A percentile compares a stretch with the other conserved stretches of the same genome.
Conservation (phyloP, 2,797 vertebrate species). For the Chelonia mydas region DNA sequence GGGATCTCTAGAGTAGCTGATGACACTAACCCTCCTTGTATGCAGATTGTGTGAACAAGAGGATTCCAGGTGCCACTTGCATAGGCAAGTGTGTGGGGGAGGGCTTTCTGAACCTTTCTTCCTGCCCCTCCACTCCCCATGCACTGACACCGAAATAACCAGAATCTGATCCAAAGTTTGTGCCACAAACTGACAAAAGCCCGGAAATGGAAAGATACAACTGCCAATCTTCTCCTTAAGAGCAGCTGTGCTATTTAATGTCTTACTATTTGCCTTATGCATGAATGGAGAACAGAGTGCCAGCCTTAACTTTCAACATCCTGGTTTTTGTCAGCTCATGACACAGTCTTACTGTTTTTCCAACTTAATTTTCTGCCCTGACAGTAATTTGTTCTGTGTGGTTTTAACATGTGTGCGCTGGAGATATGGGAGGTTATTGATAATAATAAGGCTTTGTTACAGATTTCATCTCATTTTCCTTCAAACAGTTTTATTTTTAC, state of each 20-base stretch:
- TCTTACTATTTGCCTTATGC: neutral
- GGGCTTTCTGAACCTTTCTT: neutral
- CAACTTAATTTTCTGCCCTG: neutral
- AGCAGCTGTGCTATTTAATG: neutral
- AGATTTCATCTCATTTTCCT: slow-evolving; percentile 20
- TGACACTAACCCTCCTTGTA: neutral
- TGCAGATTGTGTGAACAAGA: neutral
- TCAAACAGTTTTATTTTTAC: neutral
- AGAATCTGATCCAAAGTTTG: neutral
- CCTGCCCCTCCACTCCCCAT: neutral
- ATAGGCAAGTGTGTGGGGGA: neutral
- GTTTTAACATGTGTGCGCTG: neutral
- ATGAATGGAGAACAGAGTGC: neutral
- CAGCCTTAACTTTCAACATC: neutral
- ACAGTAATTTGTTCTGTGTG: neutral
- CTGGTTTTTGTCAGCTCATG: neutral
- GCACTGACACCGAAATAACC: neutral
- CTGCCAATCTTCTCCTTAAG: neutral
- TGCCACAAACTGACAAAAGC: neutral
- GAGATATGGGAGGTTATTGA: slow-evolving; percentile 1
- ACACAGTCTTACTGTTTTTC: neutral
- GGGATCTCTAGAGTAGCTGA: neutral
- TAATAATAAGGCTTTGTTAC: neutral
- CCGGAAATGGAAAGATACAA: neutral
- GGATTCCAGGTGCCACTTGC: neutral